Evolutionary conservation across 2,888 invertebrate species (phyloP).

Genomic region (Callinectes sapidus): DNA sequence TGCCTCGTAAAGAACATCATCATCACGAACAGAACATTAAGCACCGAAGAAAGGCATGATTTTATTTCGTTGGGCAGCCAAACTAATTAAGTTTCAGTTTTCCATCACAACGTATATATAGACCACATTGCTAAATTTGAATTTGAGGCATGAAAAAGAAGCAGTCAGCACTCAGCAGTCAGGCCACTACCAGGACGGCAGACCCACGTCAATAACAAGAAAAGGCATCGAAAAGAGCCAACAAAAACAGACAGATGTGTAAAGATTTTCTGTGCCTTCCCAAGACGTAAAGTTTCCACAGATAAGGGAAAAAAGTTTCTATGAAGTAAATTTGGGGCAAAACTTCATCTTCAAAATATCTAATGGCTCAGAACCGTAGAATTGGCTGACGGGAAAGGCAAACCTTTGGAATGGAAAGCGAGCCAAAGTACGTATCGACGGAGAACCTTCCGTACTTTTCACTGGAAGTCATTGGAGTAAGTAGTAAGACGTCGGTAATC

Average conservation of each 20-base stretch:
- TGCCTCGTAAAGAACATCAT: too few species aligned
- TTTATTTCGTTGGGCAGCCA: too few species aligned
- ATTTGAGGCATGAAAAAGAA: neutral
- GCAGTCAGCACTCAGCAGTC: neutral
- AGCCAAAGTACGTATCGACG: neutral
- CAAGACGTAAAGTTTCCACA: neutral
- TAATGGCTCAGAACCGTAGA: neutral
- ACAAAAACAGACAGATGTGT: neutral
- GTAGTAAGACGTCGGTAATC: neutral
- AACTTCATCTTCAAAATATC: neutral
- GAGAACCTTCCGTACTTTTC: neutral
- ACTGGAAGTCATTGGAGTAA: neutral
- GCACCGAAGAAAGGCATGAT: too few species aligned
- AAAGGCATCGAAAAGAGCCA: conserved; percentile 10
- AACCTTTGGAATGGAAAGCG: neutral
- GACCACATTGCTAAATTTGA: neutral
- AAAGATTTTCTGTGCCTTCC: conserved; percentile 1
- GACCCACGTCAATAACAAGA: neutral
- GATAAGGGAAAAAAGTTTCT: neutral
- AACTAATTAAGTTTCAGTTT: too few species aligned
- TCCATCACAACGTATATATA: neutral
- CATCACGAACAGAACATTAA: too few species aligned
- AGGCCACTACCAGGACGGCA: neutral
- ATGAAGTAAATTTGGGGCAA: neutral
- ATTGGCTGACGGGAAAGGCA: neutral